Conservation (phyloP, 2,797 vertebrate species). For the Perodicticus potto region DNA sequence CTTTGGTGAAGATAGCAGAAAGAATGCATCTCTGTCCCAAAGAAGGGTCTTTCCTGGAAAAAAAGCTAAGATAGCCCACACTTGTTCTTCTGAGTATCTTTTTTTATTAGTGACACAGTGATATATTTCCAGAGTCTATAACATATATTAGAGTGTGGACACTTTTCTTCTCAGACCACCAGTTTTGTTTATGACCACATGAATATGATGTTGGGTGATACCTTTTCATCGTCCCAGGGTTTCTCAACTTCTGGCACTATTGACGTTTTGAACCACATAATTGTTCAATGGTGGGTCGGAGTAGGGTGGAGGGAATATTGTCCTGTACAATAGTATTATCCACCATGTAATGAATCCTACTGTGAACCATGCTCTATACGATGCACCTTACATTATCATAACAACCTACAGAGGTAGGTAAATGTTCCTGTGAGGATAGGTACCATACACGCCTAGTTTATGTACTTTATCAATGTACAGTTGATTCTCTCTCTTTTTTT, state of each 20-base stretch:
- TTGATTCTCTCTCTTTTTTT: no score
- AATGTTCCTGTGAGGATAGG: not conserved
- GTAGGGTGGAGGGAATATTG: no score
- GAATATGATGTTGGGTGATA: not conserved
- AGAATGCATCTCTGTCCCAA: not conserved
- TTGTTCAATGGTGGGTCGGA: not conserved
- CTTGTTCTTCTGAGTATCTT: not conserved
- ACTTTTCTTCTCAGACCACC: not conserved
- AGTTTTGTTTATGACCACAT: not conserved
- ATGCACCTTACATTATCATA: not conserved
- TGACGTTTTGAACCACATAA: not conserved
- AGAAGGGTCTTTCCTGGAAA: not conserved
- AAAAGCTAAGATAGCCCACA: not conserved
- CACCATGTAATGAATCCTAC: not conserved
- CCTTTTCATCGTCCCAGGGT: not conserved
- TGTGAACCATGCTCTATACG: not conserved
- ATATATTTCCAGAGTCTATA: not conserved
- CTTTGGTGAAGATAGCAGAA: not conserved
- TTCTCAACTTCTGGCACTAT: not conserved
- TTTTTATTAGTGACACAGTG: not conserved
- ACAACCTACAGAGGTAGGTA: not conserved
- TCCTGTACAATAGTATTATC: not conserved
- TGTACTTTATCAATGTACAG: not conserved
- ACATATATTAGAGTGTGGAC: not conserved
- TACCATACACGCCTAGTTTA: no score